These are phyloP conservation scores for Pentamera pediparva DNA, from an alignment of 53 echinoderm and acorn worm genomes.

Conservation along the genomic window DNA sequence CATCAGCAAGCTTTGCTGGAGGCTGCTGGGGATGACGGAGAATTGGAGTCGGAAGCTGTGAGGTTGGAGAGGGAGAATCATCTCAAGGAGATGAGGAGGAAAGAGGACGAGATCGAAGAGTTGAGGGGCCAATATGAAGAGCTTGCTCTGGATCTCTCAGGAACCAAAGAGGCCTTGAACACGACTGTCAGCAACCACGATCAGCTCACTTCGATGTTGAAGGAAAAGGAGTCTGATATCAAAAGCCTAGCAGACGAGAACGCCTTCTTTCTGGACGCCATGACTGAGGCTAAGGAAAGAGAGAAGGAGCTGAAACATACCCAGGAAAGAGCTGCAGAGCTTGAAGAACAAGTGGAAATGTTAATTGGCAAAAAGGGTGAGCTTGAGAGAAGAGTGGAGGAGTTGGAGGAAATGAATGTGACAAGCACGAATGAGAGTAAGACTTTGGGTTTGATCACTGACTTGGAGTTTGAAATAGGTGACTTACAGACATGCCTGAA, in stretches of 20 bases:
- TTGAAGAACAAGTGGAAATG: slow-evolving; percentile 38
- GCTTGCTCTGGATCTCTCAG: slow-evolving; percentile 52
- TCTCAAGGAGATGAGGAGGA: slow-evolving; percentile 36
- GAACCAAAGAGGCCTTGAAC: slow-evolving; percentile 71
- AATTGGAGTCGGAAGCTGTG: slow-evolving; percentile 20
- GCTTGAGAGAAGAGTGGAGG: slow-evolving; percentile 27
- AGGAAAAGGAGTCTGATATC: slow-evolving; percentile 77
- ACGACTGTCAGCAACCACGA: slow-evolving; percentile 61
- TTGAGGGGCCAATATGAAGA: slow-evolving; percentile 56
- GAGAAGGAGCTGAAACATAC: slow-evolving; percentile 27
- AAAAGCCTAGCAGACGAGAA: slow-evolving; percentile 78
- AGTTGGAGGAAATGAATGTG: slow-evolving; percentile 43
- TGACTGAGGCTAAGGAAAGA: slow-evolving; percentile 67
- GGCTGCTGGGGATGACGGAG: slow-evolving; percentile 17
- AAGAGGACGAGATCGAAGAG: slow-evolving; percentile 45
- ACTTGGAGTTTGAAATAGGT: slow-evolving; percentile 58
- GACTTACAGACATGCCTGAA: slow-evolving; percentile 35
- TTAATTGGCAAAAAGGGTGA: slow-evolving; percentile 6
- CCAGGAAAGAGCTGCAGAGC: slow-evolving; percentile 5
- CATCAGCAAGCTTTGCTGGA: slow-evolving; percentile 47
- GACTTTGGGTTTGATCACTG: slow-evolving; percentile 66
- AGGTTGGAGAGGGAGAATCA: slow-evolving; percentile 34
- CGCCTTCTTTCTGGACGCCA: slow-evolving; percentile 65
- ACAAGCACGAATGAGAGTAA: slow-evolving; percentile 44
- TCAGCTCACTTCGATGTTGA: slow-evolving; percentile 64